Evolutionary conservation across 2,113 vertebrate species (phyloP).

Genomic region (Plestiodon gilberti): DNA sequence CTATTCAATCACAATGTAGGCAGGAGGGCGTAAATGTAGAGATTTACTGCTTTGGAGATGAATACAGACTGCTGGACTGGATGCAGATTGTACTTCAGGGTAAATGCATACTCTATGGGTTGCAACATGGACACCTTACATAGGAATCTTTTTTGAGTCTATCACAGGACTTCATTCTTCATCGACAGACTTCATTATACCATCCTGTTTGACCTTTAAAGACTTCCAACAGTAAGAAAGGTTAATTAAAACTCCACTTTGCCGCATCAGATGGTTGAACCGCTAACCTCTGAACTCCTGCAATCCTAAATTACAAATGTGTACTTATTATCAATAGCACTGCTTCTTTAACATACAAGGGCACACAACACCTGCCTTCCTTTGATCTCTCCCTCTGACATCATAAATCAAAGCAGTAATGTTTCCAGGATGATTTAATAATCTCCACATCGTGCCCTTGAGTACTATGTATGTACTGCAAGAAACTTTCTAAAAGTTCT

Average conservation of each 20-base stretch:
- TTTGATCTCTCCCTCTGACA: not conserved
- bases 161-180: not conserved
- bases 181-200: not conserved
- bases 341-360: not conserved
- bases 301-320: not conserved
- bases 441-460: not conserved
- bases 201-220: not conserved
- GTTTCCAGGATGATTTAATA: not conserved
- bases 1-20: no score
- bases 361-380: not conserved
- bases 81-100: not conserved
- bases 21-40: no score
- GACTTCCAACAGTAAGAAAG: not conserved
- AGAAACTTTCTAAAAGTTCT: conserved; percentile 2
- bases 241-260: conserved; percentile 27
- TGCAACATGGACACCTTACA: not conserved
- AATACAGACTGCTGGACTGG: no score
- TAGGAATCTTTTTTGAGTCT: not conserved
- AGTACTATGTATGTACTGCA: not conserved
- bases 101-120: not conserved
- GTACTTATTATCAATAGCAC: conserved; percentile 5
- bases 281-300: not conserved
- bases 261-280: not conserved
- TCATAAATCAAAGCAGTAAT: not conserved
- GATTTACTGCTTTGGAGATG: no score